Base-by-base conservation (phyloP, 2,113 vertebrate species). In the Aphelocoma coerulescens region DNA sequence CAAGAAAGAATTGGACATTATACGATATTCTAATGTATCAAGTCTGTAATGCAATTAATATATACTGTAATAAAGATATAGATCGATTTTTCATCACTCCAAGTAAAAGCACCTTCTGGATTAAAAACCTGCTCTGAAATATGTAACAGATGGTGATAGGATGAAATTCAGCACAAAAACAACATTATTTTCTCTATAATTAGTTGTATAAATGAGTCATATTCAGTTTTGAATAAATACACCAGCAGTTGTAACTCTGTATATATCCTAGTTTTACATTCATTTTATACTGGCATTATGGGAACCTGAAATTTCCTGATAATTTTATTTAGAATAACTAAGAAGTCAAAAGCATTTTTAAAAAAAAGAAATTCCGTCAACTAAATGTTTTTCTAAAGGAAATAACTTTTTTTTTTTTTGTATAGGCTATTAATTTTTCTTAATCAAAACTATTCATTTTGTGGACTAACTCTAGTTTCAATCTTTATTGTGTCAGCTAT, bases 101-200 rank as follows among this genome's bases (percentile, higher is more conserved):
- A 32, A 51, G 35, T 73, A 67, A 95, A 90, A 76, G 51, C n/a
- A 65, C 54, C 54, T 89, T 90, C 82, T 94, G 82, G 43, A 93
- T 80, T 90, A 71, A 88, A 96, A 96, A 90, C 10, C 33, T 93
- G 82, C 33, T 86, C 26, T 57, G 7, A 80, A 83, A 71, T 78
- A 84, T 37, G 16, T 33, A 95, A 67, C 95, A 95, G 91, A 92
- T 95, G 89, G 73, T 30, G 17, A 86, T 41, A 88, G 16, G 30
- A 77, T n/a, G 17, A 93, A 90, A 88, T 74, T 69, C 11, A 35
- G 24, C 41, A 10, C 13, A 61, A 88, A 93, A 91, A 3, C 24
- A 65, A 58, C 6, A 69, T 76, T 85, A 59, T 77, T 93, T 91
- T 77, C 33, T 90, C 4, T 54, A 74, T 83, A 94, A 77, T 83